phyloP scores from a whole-genome alignment of 2,113 vertebrate species.

The Microtus pennsylvanicus region DNA sequence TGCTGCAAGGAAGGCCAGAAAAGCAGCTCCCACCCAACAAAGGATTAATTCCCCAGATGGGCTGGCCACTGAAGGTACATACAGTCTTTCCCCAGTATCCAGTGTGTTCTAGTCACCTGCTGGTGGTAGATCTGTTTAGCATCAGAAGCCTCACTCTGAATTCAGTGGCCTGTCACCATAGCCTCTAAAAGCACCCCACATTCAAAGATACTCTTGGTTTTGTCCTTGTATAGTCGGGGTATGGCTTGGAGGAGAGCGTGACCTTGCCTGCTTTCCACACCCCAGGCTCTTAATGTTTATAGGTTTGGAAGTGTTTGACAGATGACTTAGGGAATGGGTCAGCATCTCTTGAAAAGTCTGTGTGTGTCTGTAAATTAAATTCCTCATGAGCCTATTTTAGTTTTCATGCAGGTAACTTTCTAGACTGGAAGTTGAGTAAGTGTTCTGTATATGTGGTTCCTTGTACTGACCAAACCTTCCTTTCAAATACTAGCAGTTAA shows the following conservation, averaged over 20 bases:
- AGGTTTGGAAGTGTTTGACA: not conserved
- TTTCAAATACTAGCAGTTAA: not conserved
- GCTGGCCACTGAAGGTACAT: not conserved
- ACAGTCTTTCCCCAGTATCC: not conserved
- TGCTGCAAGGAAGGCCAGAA: not conserved
- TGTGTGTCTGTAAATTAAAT: conserved; percentile 47
- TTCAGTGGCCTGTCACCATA: not conserved
- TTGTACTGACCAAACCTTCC: not conserved
- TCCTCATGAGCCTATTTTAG: not conserved
- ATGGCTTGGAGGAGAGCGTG: not conserved
- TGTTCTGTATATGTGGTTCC: not conserved
- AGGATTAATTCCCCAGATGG: not conserved
- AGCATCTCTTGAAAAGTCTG: not conserved
- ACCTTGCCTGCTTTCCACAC: not conserved
- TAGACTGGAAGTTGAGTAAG: not conserved
- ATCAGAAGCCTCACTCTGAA: not conserved
- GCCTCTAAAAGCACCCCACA: not conserved
- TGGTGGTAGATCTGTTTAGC: not conserved
- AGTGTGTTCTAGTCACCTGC: not conserved
- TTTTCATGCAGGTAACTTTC: conserved; percentile 15
- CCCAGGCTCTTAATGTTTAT: not conserved
- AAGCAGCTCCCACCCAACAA: not conserved
- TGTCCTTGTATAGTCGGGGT: not conserved
- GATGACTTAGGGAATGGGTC: not conserved
- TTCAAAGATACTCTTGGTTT: not conserved